These are phyloP conservation scores for Smithornis capensis DNA, from an alignment of 2,113 vertebrate genomes.

Conservation along the genomic window DNA sequence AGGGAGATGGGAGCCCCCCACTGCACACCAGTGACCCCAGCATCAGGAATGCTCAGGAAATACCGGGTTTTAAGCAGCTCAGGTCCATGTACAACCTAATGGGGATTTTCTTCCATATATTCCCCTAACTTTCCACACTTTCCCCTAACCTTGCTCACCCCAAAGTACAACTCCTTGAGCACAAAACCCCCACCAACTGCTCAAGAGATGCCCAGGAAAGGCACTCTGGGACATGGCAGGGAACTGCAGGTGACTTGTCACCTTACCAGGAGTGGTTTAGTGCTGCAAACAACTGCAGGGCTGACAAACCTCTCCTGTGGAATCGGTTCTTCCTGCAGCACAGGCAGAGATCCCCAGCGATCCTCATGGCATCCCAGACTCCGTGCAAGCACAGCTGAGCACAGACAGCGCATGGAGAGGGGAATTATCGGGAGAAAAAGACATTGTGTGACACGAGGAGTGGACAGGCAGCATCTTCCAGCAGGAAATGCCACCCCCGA, in stretches of 20 bases:
- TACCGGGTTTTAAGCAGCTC: neutral
- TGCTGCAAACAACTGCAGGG: neutral
- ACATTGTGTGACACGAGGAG: accelerated
- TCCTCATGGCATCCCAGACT: neutral
- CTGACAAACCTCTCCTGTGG: neutral
- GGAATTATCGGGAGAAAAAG: no score
- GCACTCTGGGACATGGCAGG: accelerated
- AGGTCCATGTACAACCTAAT: accelerated
- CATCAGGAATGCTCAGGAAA: neutral
- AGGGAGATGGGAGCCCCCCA: accelerated
- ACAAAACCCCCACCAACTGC: neutral
- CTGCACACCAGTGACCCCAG: neutral
- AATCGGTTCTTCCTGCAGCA: accelerated
- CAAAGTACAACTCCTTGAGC: no score
- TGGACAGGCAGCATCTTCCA: neutral
- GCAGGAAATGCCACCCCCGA: accelerated
- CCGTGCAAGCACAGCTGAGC: neutral
- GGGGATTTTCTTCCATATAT: neutral
- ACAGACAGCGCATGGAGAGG: neutral
- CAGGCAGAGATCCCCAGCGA: neutral
- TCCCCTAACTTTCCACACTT: neutral
- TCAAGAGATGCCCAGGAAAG: neutral
- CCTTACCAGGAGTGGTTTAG: neutral
- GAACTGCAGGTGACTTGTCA: neutral
- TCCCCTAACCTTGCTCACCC: neutral